Base-by-base conservation (phyloP, 2,888 invertebrate genomes). In the Punctoribates punctum region DNA sequence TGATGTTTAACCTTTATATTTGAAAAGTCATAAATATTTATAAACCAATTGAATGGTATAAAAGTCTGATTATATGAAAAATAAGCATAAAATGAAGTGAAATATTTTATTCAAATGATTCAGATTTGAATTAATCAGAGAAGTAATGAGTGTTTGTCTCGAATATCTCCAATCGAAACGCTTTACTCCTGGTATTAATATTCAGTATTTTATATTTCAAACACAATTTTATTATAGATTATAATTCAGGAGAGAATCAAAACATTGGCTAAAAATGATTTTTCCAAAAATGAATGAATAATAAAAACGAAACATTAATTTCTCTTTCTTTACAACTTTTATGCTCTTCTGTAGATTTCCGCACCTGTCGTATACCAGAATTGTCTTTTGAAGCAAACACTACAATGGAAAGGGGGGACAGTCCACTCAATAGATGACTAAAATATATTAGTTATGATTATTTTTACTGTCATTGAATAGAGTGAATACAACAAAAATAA, bases 391-490 rank as follows among this genome's bases (percentile, higher is more conserved):
- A 11, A 20, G 6, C n/a, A 23, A 2, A 23, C 2, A 57, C 57
- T 57, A 25, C 23, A 20, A n/a, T 3, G 57, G n/a, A 13, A 25
- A 13, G 25, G 25, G 54, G 23, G 57, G 20, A 57, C 25, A 23
- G 20, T 20, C 57, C 13, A 11, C 51, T 6, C n/a, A 57, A 57
- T 57, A 11, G 57, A 57, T 57, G 5, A 23, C 25, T 23, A 57
- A 25, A 57, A 11, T n/a, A 70, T 42, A 70, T 70, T 70, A 70
- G 70, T 70, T 42, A 70, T 70, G 70, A 70, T 70, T 70, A 70
- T 70, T 70, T 42, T 13, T 42, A 42, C 70, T 70, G 70, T 70
- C 70, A 70, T 20, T 20, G 38, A 17, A 70, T 20, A 57, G 20
- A 51, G n/a, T 60, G 62, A 29, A 54, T 20, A 23, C 54, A 54